Conservation (phyloP, 2,113 vertebrate genomes). For the Columbina picui region DNA sequence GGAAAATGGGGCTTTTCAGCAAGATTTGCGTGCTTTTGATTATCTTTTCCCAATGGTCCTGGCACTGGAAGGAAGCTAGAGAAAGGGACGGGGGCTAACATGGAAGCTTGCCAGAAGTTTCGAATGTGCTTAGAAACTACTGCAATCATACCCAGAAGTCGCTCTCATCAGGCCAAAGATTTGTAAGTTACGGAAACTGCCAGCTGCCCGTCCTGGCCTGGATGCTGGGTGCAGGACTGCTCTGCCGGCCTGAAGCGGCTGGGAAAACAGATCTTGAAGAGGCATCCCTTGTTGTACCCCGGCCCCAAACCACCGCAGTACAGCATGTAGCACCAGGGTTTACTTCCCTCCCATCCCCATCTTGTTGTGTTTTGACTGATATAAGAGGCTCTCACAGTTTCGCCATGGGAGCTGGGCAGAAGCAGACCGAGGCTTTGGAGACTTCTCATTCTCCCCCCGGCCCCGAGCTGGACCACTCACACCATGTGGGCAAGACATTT, state of each 20-base stretch:
- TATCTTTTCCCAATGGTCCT: neutral
- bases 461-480: neutral
- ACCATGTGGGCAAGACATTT: neutral
- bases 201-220: neutral
- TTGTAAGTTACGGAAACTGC: neutral
- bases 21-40: neutral
- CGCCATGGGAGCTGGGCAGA: neutral
- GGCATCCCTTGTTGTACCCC: no score
- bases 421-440: neutral
- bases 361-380: neutral
- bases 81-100: rapidly evolving
- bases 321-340: rapidly evolving
- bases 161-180: neutral
- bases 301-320: neutral
- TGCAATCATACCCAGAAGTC: rapidly evolving
- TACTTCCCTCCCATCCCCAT: neutral
- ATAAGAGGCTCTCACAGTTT: neutral
- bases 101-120: neutral
- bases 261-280: neutral
- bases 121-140: neutral
- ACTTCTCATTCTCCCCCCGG: neutral
- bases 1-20: neutral
- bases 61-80: neutral
- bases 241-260: rapidly evolving
- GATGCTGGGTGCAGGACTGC: rapidly evolving